These are phyloP conservation scores for Pharmacophagus antenor DNA, from an alignment of 2,888 invertebrate genomes.

Conservation along the genomic window DNA sequence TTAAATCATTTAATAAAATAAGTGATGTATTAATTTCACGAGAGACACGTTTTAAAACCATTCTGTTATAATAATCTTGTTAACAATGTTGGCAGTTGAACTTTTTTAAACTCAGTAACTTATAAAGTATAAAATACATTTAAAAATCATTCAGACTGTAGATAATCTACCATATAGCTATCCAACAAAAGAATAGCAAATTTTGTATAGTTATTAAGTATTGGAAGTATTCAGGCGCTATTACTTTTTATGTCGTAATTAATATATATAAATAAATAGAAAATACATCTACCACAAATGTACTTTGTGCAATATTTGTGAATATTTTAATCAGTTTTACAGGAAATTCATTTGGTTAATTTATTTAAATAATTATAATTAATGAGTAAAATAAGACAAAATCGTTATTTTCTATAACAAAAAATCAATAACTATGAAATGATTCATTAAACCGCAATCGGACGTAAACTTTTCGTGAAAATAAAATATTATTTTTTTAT, in stretches of 20 bases:
- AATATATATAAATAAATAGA: background rate
- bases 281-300: constrained; percentile 5
- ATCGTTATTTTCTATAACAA: background rate
- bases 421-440: background rate
- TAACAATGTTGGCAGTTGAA: constrained; percentile 19
- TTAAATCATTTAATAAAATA: constrained; percentile 80
- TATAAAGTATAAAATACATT: constrained; percentile 7
- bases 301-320: background rate
- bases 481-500: constrained; percentile 18
- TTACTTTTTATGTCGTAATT: background rate
- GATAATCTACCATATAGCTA: background rate
- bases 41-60: constrained; percentile 76
- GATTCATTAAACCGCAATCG: constrained; percentile 8
- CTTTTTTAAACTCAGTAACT: constrained; percentile 14
- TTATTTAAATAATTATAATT: background rate
- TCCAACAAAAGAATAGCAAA: background rate
- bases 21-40: constrained; percentile 76
- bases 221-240: background rate
- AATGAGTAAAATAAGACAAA: constrained; percentile 1
- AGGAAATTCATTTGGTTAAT: background rate
- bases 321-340: background rate
- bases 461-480: constrained; percentile 21
- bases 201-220: background rate
- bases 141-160: background rate
- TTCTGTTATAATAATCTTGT: constrained; percentile 38